A percentile compares a stretch with the other conserved stretches of the same genome.
Evolutionary conservation across 2,797 vertebrate species (phyloP).

Genomic region (Crenichthys baileyi): DNA sequence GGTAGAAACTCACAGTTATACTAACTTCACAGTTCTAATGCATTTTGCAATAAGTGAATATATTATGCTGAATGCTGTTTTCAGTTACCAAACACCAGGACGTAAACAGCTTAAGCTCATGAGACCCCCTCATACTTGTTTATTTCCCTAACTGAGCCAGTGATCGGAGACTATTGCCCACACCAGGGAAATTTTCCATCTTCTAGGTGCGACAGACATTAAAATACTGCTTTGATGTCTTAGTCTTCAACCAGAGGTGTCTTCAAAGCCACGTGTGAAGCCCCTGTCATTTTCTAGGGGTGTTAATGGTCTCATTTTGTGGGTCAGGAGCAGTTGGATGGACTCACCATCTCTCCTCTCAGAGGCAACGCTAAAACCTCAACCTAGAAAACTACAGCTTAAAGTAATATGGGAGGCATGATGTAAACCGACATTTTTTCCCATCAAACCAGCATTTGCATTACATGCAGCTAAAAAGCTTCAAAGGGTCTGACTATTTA

Average conservation of each 20-base stretch:
- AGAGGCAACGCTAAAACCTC: conserved; percentile 18
- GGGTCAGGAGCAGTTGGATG: conserved; percentile 8
- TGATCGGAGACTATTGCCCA: background rate
- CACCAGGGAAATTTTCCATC: background rate
- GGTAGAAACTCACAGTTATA: too few relatives aligned
- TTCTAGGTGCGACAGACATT: conserved; percentile 17
- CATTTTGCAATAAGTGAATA: too few relatives aligned
- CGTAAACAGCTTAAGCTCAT: conserved; percentile 18
- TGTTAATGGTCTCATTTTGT: conserved; percentile 44
- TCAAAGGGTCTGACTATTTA: background rate
- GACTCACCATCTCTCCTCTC: conserved; percentile 18
- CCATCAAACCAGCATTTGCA: conserved; percentile 25
- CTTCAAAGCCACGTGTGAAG: conserved; percentile 54
- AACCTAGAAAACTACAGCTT: conserved; percentile 34
- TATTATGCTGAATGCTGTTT: background rate
- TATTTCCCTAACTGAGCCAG: background rate
- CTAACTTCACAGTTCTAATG: too few relatives aligned
- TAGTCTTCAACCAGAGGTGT: conserved; percentile 29
- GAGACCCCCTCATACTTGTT: background rate
- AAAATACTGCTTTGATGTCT: conserved; percentile 48
- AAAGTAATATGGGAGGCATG: conserved; percentile 12
- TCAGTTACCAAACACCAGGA: conserved; percentile 9
- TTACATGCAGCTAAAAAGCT: background rate
- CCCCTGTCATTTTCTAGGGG: conserved; percentile 48
- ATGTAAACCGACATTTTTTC: conserved; percentile 14